Evolutionary conservation across 2,888 invertebrate genomes (phyloP).

Genomic region (Trachelus stipa): DNA sequence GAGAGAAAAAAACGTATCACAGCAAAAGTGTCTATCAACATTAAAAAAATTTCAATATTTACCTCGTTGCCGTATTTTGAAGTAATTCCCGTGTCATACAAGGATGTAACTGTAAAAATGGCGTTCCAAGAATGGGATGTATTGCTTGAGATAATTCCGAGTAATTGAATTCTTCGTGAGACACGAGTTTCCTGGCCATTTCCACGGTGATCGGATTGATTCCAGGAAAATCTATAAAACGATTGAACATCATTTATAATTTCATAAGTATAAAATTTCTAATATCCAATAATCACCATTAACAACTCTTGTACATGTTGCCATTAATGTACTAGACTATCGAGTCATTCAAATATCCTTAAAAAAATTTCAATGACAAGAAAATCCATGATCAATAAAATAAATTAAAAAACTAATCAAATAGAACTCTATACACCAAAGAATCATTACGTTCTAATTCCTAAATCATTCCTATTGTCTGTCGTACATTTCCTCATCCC

Average conservation of each 20-base stretch:
- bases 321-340: too few species aligned
- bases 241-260: background rate
- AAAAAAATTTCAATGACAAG: too few species aligned
- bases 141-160: slow-evolving; percentile 60
- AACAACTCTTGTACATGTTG: too few species aligned
- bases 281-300: too few species aligned
- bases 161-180: slow-evolving; percentile 44
- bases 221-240: slow-evolving; percentile 54
- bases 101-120: slow-evolving; percentile 59
- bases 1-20: background rate
- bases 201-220: slow-evolving; percentile 55
- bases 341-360: too few species aligned
- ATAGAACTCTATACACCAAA: background rate
- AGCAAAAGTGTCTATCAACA: background rate
- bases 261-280: background rate
- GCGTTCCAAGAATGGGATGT: slow-evolving; percentile 57
- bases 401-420: background rate
- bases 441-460: background rate
- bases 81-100: slow-evolving; percentile 57
- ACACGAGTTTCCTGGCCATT: slow-evolving; percentile 47
- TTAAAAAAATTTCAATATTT: slow-evolving; percentile 5
- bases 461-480: background rate
- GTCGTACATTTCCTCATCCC: background rate
- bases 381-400: background rate
- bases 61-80: slow-evolving; percentile 52